A percentile compares a stretch with the other conserved stretches of the same genome.
Evolutionary conservation across 2,797 vertebrate genomes (phyloP).

Genomic region (Stomatorhinus walkeri): DNA sequence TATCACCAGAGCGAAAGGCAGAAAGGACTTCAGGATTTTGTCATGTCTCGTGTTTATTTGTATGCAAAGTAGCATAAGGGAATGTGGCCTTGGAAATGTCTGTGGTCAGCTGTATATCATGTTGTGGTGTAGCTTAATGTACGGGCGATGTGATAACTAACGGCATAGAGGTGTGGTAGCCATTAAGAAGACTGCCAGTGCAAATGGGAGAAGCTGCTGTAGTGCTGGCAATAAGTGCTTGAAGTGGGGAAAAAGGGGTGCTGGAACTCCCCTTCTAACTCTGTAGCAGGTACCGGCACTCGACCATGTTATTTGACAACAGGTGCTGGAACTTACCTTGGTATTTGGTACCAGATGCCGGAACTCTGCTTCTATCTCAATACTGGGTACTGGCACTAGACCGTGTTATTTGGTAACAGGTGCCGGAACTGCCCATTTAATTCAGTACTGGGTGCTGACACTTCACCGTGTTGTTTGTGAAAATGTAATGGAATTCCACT

Average conservation of each 20-base stretch:
- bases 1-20: not conserved
- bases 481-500: not conserved
- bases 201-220: not conserved
- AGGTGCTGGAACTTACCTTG: no score
- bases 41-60: slow-evolving; percentile 13
- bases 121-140: not conserved
- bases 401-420: not conserved
- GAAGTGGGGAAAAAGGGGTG: not conserved
- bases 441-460: not conserved
- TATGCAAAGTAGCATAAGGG: slow-evolving; percentile 17
- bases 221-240: not conserved
- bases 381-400: not conserved
- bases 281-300: not conserved
- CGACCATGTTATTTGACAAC: no score
- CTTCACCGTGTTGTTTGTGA: not conserved
- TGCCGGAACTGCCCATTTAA: not conserved
- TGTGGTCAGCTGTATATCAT: not conserved
- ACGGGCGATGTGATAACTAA: not conserved
- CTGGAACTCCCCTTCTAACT: not conserved
- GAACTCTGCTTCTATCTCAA: not conserved
- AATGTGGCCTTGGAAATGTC: not conserved
- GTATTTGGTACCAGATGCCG: not conserved
- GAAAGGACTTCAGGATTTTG: not conserved
- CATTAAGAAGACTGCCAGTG: not conserved
- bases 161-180: not conserved